Evolutionary conservation across 2,113 vertebrate species (phyloP), one percentile per base, ranked within the genome.

Genomic region (Kryptolebias marmoratus): DNA sequence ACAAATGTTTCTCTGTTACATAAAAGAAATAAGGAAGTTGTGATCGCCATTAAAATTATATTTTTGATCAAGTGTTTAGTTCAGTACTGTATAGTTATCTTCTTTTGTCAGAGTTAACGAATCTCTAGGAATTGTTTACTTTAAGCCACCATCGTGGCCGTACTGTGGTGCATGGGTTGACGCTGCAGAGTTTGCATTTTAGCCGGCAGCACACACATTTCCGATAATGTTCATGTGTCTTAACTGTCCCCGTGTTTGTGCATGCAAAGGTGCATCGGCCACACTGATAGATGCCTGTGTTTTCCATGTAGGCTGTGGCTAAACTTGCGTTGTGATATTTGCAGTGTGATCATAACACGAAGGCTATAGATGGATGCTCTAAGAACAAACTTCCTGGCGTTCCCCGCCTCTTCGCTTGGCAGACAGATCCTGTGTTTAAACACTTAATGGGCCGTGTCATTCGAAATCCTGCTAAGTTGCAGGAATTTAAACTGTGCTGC

Each of bases 381-480:
- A 36, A 63, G 16, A 55, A 8, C 31, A 70, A 1, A 22, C 45
- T 80, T 80, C 31, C 42, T 62, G 44, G 47, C 42, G 45, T 10
- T 56, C 47, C 15, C 27, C 28, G 42, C 44, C 60, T 68, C 30
- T 77, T 62, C 67, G 22, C 31, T 59, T 58, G 28, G 31, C 22
- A 39, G 59, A 68, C 73, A 27, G 76, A 75, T 77, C 55, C 22
- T 22, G 15, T 74, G 58, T 73, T 56, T 78, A 76, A 52, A 75
- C 74, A 44, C 39, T 58, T 45, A 83, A 68, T 64, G 76, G 73
- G 32, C 48, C 32, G 3, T 79, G 73, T 73, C 73, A 22, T 71
- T 64, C 53, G 14, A 75, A 82, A 87, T 85, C 70, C 75, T 68
- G 52, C 77, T 77, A 70, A 73, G 70, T 75, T 58, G 66, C 54